Percentiles rank a stretch among this genome's conserved stretches.
Evolutionary conservation across 2,888 invertebrate genomes (phyloP).

Genomic region (Hyles lineata): DNA sequence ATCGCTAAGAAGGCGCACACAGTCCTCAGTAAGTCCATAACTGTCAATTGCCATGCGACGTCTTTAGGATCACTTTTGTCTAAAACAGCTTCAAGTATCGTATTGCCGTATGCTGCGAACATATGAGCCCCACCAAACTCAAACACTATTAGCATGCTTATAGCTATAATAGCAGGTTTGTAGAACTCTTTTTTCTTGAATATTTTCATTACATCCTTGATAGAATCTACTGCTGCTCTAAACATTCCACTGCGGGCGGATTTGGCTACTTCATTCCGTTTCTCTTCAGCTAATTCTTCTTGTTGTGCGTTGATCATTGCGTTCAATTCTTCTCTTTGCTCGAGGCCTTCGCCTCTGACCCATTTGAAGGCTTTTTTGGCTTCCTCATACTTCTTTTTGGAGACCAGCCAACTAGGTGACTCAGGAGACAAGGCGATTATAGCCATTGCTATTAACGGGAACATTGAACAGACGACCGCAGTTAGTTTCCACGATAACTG

Average conservation of each 20-base stretch:
- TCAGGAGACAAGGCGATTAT: constrained; percentile 84
- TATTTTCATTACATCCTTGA: constrained; percentile 67
- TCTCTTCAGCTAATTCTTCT: constrained; percentile 59
- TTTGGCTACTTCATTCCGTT: constrained; percentile 48
- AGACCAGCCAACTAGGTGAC: constrained; percentile 88
- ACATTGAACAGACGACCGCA: constrained; percentile 80
- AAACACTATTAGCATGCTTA: constrained; percentile 77
- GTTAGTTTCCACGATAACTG: constrained; percentile 86
- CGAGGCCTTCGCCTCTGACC: constrained; percentile 82
- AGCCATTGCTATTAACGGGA: constrained; percentile 79
- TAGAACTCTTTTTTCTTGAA: constrained; percentile 79
- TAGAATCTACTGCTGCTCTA: constrained; percentile 56
- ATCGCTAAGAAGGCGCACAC: constrained; percentile 85
- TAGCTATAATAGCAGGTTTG: constrained; percentile 76
- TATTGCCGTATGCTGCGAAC: constrained; percentile 77
- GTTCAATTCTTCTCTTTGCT: constrained; percentile 74
- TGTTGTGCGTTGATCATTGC: constrained; percentile 74
- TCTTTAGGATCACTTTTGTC: constrained; percentile 66
- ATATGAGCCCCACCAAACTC: constrained; percentile 80
- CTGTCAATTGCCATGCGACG: constrained; percentile 85
- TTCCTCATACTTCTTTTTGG: constrained; percentile 83
- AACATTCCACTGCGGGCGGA: constrained; percentile 57
- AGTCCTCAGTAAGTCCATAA: constrained; percentile 87
- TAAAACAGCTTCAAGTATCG: constrained; percentile 72
- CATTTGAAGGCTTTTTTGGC: constrained; percentile 86